phyloP scores from a whole-genome alignment of 1,140 invertebrate species.

The Bilobella aurantiaca region DNA sequence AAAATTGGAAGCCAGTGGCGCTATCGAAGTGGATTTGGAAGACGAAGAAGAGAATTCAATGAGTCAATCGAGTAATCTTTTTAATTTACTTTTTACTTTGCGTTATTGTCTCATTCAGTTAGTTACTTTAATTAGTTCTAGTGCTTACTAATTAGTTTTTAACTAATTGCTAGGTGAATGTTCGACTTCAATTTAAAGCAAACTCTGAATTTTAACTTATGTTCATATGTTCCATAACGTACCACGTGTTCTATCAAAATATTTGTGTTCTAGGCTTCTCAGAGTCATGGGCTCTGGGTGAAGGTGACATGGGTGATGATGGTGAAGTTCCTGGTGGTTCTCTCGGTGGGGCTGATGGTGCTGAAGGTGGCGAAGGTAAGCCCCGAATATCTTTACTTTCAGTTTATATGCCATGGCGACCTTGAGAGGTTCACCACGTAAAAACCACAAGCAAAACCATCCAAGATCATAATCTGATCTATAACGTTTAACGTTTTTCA shows the following conservation, averaged over 20 bases:
- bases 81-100: neutral
- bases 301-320: neutral
- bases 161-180: too few species aligned
- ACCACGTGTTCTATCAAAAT: neutral
- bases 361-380: constrained; percentile 7
- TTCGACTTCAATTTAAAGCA: too few species aligned
- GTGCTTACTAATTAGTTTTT: neutral
- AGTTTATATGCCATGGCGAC: constrained; percentile 9
- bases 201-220: too few species aligned
- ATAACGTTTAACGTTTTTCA: neutral
- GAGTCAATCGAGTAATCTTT: constrained; percentile 2
- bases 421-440: constrained; percentile 6
- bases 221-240: neutral
- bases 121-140: too few species aligned
- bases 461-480: neutral
- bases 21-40: neutral
- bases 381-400: neutral
- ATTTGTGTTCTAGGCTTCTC: neutral
- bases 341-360: neutral
- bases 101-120: too few species aligned
- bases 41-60: constrained; percentile 1
- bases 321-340: neutral
- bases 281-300: neutral
- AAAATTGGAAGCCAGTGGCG: neutral
- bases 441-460: neutral